Conservation (phyloP, 2,113 vertebrate species). For the Shinisaurus crocodilurus region DNA sequence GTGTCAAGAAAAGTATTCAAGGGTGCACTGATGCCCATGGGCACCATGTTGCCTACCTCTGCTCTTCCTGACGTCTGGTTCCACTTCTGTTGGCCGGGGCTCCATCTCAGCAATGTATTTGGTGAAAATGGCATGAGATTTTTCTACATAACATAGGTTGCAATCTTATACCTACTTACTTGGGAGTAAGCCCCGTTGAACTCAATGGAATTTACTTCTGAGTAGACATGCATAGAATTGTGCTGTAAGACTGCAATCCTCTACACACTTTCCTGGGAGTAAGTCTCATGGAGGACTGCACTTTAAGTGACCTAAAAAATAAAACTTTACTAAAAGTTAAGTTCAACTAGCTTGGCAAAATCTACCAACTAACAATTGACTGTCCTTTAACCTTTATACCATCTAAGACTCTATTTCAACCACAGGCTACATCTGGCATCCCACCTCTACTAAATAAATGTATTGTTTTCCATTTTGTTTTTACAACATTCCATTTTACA, state of each 20-base stretch:
- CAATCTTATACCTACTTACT: neutral
- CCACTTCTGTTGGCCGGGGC: neutral
- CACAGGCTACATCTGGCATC: neutral
- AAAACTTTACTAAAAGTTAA: neutral
- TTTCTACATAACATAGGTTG: neutral
- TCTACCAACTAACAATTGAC: too few relatives aligned
- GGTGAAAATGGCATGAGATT: neutral
- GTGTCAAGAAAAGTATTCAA: too few relatives aligned
- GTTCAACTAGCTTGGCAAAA: neutral
- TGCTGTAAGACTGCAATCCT: too few relatives aligned
- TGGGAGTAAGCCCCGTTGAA: too few relatives aligned
- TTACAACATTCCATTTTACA: neutral
- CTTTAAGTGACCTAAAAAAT: neutral
- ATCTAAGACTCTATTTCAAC: neutral
- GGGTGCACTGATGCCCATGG: too few relatives aligned
- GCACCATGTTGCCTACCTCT: too few relatives aligned
- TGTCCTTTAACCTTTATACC: neutral
- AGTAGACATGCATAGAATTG: too few relatives aligned
- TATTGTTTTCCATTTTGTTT: neutral
- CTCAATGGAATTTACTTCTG: too few relatives aligned
- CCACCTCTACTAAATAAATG: neutral
- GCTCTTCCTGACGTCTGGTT: neutral
- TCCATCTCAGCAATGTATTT: neutral
- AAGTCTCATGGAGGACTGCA: too few relatives aligned
- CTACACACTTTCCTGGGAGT: too few relatives aligned